Evolutionary conservation across 1,140 invertebrate species (phyloP).

Genomic region (Trichonephila clavipes): DNA sequence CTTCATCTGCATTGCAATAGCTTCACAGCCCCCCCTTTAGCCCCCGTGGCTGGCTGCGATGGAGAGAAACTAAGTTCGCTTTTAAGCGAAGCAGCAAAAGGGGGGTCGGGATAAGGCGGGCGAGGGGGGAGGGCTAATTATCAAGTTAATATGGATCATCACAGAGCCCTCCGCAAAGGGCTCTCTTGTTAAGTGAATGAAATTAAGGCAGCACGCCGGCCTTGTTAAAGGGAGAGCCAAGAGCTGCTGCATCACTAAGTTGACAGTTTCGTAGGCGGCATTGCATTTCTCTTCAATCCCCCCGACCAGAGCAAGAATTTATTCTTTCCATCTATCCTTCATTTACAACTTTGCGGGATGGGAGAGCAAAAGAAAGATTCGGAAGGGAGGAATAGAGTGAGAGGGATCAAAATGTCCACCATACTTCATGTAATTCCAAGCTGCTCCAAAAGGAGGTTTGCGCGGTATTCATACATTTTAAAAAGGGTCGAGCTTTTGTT

Average conservation of each 20-base stretch:
- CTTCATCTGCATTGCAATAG: conserved; percentile 77
- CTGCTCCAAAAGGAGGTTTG: conserved; percentile 27
- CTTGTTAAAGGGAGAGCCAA: conserved; percentile 67
- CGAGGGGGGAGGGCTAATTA: conserved; percentile 74
- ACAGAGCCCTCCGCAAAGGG: conserved; percentile 55
- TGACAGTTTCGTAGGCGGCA: conserved; percentile 63
- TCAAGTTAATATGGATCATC: conserved; percentile 78
- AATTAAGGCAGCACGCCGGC: conserved; percentile 72
- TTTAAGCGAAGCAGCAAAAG: conserved; percentile 70
- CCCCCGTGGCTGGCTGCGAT: not conserved
- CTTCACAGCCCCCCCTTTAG: conserved; percentile 26
- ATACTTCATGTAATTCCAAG: conserved; percentile 72
- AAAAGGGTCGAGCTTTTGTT: conserved; percentile 76
- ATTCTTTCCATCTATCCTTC: conserved; percentile 70
- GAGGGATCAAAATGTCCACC: conserved; percentile 69
- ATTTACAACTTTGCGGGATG: conserved; percentile 75
- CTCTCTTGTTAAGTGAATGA: conserved; percentile 77
- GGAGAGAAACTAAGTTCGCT: conserved; percentile 71
- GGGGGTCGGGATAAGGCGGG: conserved; percentile 1
- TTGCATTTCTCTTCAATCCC: conserved; percentile 34
- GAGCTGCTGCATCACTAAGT: conserved; percentile 68
- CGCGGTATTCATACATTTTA: conserved; percentile 77
- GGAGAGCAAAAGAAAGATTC: not conserved
- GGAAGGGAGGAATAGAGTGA: not conserved
- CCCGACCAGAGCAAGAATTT: conserved; percentile 64